Evolutionary conservation across 1,140 invertebrate species (phyloP).

Genomic region (Bilobella aurantiaca): DNA sequence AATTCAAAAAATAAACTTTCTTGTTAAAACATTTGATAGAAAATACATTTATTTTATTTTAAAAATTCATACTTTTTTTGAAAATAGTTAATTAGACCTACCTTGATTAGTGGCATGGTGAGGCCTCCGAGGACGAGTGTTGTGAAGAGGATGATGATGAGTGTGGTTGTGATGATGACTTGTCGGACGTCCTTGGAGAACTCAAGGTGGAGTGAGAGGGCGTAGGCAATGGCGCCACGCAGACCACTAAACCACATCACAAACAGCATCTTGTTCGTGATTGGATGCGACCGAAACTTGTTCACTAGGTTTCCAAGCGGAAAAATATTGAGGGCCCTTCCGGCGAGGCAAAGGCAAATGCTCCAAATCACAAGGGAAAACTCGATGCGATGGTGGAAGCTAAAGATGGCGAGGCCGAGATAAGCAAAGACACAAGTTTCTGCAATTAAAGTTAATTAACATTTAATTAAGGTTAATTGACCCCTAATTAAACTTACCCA

Average conservation of each 20-base stretch:
- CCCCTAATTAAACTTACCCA: constrained; percentile 27
- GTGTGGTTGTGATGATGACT: constrained; percentile 91
- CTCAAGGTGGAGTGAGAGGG: constrained; percentile 88
- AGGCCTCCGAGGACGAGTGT: constrained; percentile 88
- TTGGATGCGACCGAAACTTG: constrained; percentile 92
- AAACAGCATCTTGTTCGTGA: constrained; percentile 96
- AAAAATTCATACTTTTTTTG: constrained; percentile 9
- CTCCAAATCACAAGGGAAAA: constrained; percentile 82
- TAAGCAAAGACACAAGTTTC: constrained; percentile 99
- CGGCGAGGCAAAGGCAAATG: constrained; percentile 79
- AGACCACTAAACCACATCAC: constrained; percentile 99
- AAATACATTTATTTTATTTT: no score
- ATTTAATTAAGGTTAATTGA: no score
- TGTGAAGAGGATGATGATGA: constrained; percentile 93
- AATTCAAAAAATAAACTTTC: constrained; percentile 31
- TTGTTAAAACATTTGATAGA: no score
- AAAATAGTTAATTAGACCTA: constrained; percentile 37
- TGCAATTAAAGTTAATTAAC: no score
- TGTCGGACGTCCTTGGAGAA: constrained; percentile 86
- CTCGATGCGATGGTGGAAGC: constrained; percentile 68
- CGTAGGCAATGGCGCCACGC: constrained; percentile 94
- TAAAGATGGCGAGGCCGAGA: constrained; percentile 92
- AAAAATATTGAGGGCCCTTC: constrained; percentile 93
- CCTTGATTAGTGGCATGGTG: constrained; percentile 90
- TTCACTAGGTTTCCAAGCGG: constrained; percentile 88